Evolutionary conservation across 2,113 vertebrate species (phyloP).

Genomic region (Epinephelus moara): DNA sequence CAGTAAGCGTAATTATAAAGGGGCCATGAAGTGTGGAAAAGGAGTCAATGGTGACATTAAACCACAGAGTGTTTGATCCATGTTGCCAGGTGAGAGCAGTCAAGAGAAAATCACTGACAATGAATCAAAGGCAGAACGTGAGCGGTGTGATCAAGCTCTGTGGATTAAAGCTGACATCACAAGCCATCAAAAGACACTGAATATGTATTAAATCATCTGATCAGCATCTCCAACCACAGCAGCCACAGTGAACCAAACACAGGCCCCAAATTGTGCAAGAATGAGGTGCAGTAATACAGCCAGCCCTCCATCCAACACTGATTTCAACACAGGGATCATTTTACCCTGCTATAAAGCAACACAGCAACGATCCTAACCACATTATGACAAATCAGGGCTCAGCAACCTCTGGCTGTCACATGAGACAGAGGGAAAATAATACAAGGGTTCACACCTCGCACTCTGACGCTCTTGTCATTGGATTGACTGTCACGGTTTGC

Average conservation of each 20-base stretch:
- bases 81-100: slow-evolving; percentile 35
- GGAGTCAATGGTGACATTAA: background rate
- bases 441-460: background rate
- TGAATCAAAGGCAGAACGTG: slow-evolving; percentile 27
- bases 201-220: background rate
- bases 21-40: background rate
- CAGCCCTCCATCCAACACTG: slow-evolving; percentile 66
- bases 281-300: slow-evolving; percentile 68
- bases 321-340: slow-evolving; percentile 70
- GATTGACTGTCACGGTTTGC: slow-evolving; percentile 57
- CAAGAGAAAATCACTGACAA: slow-evolving; percentile 13
- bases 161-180: slow-evolving; percentile 10
- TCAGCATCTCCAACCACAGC: background rate
- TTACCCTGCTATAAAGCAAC: slow-evolving; percentile 76
- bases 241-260: slow-evolving; percentile 5
- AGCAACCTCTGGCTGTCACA: slow-evolving; percentile 8
- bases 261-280: slow-evolving; percentile 79
- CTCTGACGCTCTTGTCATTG: slow-evolving; percentile 35
- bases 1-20: background rate
- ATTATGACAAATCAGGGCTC: slow-evolving; percentile 41
- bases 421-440: background rate
- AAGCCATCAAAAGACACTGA: background rate
- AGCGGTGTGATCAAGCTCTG: slow-evolving; percentile 7
- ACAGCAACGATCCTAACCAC: slow-evolving; percentile 26
- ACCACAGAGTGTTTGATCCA: slow-evolving; percentile 5